Evolutionary conservation across 1,140 invertebrate species (phyloP), one percentile per base, ranked within the genome.

Genomic region (Adoxophyes honmai): DNA sequence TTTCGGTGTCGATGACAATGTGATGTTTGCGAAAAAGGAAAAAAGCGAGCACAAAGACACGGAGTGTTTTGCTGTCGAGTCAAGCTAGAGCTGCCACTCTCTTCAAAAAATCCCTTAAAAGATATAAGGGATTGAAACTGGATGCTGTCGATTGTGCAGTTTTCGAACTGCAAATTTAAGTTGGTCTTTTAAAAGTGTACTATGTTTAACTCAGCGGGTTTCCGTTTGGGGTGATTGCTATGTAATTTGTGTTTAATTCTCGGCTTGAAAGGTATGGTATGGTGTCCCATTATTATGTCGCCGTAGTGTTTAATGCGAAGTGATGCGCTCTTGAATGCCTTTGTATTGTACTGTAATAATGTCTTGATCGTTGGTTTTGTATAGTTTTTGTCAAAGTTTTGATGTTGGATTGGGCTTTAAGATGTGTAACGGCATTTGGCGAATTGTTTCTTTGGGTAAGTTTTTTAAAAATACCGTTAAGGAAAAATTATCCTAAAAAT

Each of bases 1-100:
- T 81, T 83, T 85, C 57, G 73, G 73, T 81, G 62, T 82, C 76
- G 73, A 73, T 86, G 75, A 87, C 84, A 86, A 84, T 81, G 64
- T 62, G 57, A 33, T 64, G 65, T 66, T 71, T 68, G 67, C 67
- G 63, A 69, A 67, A 68, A 71, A 64, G 60, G 48, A 59, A 62
- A 74, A 66, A 67, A 58, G 14, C 55, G 69, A 66, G 51, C 10
- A 48, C 42, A 28, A 18, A 11, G 42, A 48, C 42, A 33, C 42
- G 9, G 21, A 48, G 4, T 28, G 11, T n/a, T 28, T 21, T 48
- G 42, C 42, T 6, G 18, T 48, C 10, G 11, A n/a, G 18, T 11
- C 21, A 48, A 16, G 16, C 42, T 48, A 48, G 42, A 48, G 18
- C n/a, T 2, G 6, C 21, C 2, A 28, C 2, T 13, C n/a, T n/a